Evolutionary conservation across 2,113 vertebrate species (phyloP), one percentile per base, ranked within the genome.

Genomic region (Phainopepla nitens): DNA sequence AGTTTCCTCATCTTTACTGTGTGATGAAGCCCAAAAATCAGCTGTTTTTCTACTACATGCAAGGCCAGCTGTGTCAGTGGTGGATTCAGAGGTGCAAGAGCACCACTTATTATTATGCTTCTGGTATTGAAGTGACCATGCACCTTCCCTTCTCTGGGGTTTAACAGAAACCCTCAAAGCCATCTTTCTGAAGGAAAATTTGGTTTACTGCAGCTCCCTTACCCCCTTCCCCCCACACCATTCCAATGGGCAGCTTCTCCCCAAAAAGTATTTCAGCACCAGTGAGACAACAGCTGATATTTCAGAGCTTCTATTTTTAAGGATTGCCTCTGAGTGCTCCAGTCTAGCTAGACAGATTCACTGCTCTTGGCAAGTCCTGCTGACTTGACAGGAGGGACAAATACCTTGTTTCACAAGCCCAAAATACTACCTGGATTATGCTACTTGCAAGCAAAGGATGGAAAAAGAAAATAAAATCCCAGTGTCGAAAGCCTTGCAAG

Each of bases 301-400:
- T 90, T 89, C 82, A 90, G 69, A 93, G 64, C 50, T 45, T 76
- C 80, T 87, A 89, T 84, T 95, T 95, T 94, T 89, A 93, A 89
- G 80, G 70, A n/a, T 91, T 68, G 50, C 58, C 64, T 57, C 14
- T 2, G 15, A 91, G 64, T 25, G 75, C 25, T 64, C 45, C 53
- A 49, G 62, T 49, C 76, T 31, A 76, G 81, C 62, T 47, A 42
- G 76, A 77, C 39, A 82, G 57, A 96, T 94, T 61, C 84, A 68
- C 64, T 60, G 82, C 31, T 80, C 69, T 79, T 83, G 80, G 80
- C 65, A 95, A 89, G 39, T 39, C 76, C 80, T 93, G 57, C 90
- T 96, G 88, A 79, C 83, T 94, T 60, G 73, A 94, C 77, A 76
- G 7, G 51, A 75, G 35, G 70, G 76, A 90, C 51, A 51, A 87